A percentile compares a stretch with the other conserved stretches of the same genome.
Evolutionary conservation across 2,113 vertebrate genomes (phyloP).

Genomic region (Leptodactylus fuscus): DNA sequence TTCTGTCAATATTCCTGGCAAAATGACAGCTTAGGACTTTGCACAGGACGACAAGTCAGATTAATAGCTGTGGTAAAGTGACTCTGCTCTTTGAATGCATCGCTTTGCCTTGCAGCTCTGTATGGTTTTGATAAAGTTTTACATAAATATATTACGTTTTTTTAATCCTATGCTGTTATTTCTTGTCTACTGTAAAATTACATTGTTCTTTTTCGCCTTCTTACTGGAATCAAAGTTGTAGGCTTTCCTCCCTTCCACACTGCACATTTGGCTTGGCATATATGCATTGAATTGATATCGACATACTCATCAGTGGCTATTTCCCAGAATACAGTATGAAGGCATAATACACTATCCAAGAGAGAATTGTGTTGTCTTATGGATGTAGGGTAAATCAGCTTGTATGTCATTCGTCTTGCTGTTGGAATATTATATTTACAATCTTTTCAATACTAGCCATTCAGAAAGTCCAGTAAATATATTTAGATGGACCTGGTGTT

Average conservation of each 20-base stretch:
- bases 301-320: background rate
- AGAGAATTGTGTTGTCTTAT: too few species aligned
- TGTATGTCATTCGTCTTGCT: too few species aligned
- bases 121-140: background rate
- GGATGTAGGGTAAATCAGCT: too few species aligned
- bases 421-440: too few species aligned
- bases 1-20: constrained; percentile 46
- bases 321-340: too few species aligned
- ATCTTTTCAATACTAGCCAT: too few species aligned
- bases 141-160: background rate
- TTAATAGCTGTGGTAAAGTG: constrained; percentile 8
- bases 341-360: too few species aligned
- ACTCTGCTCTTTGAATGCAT: background rate
- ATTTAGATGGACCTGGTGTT: too few species aligned
- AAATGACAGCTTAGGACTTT: constrained; percentile 23
- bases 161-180: background rate
- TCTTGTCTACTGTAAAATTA: background rate
- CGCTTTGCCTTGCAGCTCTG: background rate
- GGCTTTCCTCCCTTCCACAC: background rate
- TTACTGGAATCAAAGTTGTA: background rate
- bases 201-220: background rate
- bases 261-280: background rate
- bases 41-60: constrained; percentile 3
- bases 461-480: too few species aligned
- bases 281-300: background rate